Evolutionary conservation across 2,113 vertebrate species (phyloP).

Genomic region (Burhinus oedicnemus): DNA sequence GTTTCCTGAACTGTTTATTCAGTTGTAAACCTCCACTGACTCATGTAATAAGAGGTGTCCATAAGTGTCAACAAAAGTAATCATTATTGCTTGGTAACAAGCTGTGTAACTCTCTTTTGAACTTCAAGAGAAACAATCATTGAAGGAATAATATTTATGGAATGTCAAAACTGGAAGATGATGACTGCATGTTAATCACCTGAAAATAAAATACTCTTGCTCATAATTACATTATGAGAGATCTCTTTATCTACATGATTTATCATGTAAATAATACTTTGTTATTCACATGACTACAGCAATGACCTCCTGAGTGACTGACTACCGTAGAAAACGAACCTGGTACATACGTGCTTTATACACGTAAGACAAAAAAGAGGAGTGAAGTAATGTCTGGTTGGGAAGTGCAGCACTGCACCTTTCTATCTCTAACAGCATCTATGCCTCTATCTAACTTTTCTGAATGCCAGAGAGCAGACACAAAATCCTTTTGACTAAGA

Average conservation of each 20-base stretch:
- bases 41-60: constrained; percentile 73
- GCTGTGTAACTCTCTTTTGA: constrained; percentile 44
- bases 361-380: too few species aligned
- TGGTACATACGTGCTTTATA: too few species aligned
- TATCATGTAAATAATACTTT: background rate
- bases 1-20: constrained; percentile 71
- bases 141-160: constrained; percentile 59
- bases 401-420: too few species aligned
- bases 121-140: constrained; percentile 56
- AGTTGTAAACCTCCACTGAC: constrained; percentile 72
- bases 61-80: constrained; percentile 66
- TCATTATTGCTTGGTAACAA: constrained; percentile 62
- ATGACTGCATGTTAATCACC: constrained; percentile 43
- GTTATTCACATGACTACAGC: too few species aligned
- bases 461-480: too few species aligned
- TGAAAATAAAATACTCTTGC: constrained; percentile 35
- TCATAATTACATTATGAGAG: constrained; percentile 35
- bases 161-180: constrained; percentile 63
- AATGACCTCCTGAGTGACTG: too few species aligned
- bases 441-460: too few species aligned
- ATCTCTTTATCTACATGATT: background rate
- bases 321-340: too few species aligned
- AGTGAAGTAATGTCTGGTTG: too few species aligned
- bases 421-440: too few species aligned
- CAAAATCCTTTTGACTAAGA: too few species aligned